Base-by-base conservation (phyloP, 2,888 invertebrate genomes). In the Macrophya alboannulata region DNA sequence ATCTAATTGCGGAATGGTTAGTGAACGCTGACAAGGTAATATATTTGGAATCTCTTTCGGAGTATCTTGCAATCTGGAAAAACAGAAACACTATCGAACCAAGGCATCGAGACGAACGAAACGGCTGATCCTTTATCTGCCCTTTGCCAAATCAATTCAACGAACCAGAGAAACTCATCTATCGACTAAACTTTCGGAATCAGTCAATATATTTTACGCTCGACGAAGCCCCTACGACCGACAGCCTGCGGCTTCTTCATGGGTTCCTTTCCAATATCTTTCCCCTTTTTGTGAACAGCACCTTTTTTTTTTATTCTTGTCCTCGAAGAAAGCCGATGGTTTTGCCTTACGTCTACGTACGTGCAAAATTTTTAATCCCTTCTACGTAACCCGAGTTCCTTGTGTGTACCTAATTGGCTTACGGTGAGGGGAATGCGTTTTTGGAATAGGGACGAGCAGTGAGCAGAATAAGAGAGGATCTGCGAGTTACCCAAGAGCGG, bases 211-310 rank as follows among this genome's bases (percentile, higher is more conserved):
- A 81, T 77, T 77, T 77, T 31, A 77, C n/a, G 81, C 62, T 62
- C 81, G 21, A n/a, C 25, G 81, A 81, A 81, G 59, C 59, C 59
- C 62, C 40, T 62, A 62, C 40, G 40, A n/a, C 9, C 55, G 48
- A 43, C 81, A 43, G 81, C 62, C 81, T 81, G 59, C 59, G 81
- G 81, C 81, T 81, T 81, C 81, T 81, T 43, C 40, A 62, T 81
- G 81, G 81, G 81, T 81, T 77, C 77, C 51, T 51, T 77, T 81
- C 81, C 62, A 81, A 59, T 81, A 81, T 81, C 81, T 62, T 59
- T 62, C 43, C 40, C 62, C 81, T 40, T 59, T 59, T 81, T 48
- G n/a, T 9, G n/a, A 15, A 37, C 40, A 79, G 9, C 59, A 21
- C 40, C 21, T 77, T 51, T 15, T 77, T 77, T 48, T 74, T 45